A percentile compares a stretch with the other conserved stretches of the same genome.
phyloP scores from a whole-genome alignment of 2,888 invertebrate species.

The Melinaea marsaeus region DNA sequence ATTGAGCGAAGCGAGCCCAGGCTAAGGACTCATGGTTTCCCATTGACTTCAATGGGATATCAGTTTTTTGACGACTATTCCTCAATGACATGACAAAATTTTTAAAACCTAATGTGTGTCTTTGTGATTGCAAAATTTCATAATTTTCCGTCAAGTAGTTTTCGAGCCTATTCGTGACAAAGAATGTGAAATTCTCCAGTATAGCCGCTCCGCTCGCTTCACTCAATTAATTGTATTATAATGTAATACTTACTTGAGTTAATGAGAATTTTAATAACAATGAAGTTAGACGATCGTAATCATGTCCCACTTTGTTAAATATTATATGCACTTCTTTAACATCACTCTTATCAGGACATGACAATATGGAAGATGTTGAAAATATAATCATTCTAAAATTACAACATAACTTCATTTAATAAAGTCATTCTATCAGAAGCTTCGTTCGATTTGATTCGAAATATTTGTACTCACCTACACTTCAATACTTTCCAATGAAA shows the following conservation, averaged over 20 bases:
- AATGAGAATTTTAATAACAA: slow-evolving; percentile 63
- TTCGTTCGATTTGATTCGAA: too few relatives aligned
- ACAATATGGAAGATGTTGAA: slow-evolving; percentile 62
- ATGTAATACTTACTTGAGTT: slow-evolving; percentile 49
- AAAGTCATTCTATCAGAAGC: neutral
- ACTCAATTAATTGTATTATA: too few relatives aligned
- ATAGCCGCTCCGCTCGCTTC: neutral
- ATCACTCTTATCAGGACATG: slow-evolving; percentile 62
- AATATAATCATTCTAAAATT: slow-evolving; percentile 66
- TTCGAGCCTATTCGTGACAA: too few relatives aligned
- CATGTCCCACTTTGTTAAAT: slow-evolving; percentile 57
- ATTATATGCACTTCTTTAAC: slow-evolving; percentile 61
- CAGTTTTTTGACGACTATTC: too few relatives aligned
- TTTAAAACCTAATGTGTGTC: too few relatives aligned
- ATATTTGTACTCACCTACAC: slow-evolving; percentile 55
- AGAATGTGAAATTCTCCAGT: neutral
- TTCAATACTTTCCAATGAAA: slow-evolving; percentile 72
- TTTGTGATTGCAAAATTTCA: too few relatives aligned
- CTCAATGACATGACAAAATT: too few relatives aligned
- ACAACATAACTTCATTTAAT: neutral
- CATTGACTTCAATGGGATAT: too few relatives aligned
- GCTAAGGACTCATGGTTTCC: too few relatives aligned
- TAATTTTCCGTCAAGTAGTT: too few relatives aligned
- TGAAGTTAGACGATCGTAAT: slow-evolving; percentile 58
- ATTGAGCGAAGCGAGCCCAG: too few relatives aligned